These are phyloP conservation scores for Engystomops pustulosus DNA, from an alignment of 2,113 vertebrate genomes.

Conservation along the genomic window DNA sequence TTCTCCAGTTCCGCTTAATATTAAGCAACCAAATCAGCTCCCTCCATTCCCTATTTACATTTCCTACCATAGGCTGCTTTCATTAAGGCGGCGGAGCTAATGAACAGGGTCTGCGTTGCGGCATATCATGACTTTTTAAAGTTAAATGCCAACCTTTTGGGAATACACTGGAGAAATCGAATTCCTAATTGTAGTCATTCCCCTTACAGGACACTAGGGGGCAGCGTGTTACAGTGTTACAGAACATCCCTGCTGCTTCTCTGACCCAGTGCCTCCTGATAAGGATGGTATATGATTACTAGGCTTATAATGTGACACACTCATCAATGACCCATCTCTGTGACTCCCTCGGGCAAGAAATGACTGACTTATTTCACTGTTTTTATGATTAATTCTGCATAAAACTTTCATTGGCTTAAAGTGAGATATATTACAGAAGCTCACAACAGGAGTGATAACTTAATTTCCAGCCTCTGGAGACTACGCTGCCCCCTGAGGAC, in stretches of 20 bases:
- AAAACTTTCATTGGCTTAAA: constrained; percentile 6
- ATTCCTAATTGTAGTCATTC: constrained; percentile 33
- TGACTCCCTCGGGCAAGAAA: not conserved
- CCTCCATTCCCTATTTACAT: not conserved
- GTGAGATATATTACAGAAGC: not conserved
- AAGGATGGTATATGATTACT: no score
- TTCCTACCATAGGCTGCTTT: not conserved
- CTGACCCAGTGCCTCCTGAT: constrained; percentile 26
- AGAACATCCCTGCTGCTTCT: constrained; percentile 41
- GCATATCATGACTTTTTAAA: constrained; percentile 14
- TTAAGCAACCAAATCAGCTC: not conserved
- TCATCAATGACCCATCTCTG: not conserved
- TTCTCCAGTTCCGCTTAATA: not conserved
- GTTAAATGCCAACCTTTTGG: constrained; percentile 16
- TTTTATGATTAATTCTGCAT: not conserved
- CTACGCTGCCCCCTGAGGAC: not conserved
- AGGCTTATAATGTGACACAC: no score
- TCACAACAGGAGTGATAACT: constrained; percentile 15
- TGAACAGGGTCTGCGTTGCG: not conserved
- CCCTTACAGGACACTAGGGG: constrained; percentile 38
- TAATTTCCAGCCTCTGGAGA: not conserved
- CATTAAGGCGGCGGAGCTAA: constrained; percentile 8
- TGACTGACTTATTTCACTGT: not conserved
- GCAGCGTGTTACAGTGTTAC: constrained; percentile 53
- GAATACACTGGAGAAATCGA: not conserved